phyloP scores from a whole-genome alignment of 2,797 vertebrate genomes.

The Hydrocynus forskahlii region DNA sequence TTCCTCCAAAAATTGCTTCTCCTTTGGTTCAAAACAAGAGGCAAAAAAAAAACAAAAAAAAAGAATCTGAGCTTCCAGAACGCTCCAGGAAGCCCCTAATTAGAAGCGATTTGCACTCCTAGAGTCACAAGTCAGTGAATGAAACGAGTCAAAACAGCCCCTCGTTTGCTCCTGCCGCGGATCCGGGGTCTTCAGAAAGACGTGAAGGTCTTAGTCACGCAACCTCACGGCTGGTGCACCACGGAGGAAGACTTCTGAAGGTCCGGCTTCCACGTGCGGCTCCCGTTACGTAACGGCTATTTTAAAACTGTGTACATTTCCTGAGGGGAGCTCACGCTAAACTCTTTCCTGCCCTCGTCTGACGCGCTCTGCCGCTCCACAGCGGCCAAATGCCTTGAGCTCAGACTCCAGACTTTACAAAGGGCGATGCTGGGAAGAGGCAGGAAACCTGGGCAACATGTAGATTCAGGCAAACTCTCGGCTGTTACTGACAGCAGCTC shows the following conservation, averaged over 20 bases:
- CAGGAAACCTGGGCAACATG: conserved; percentile 6
- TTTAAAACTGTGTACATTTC: conserved; percentile 78
- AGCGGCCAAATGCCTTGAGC: conserved; percentile 26
- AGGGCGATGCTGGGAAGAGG: no score
- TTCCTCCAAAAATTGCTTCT: conserved; percentile 28
- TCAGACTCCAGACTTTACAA: not conserved
- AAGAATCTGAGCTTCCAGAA: not conserved
- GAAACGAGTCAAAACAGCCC: conserved; percentile 19
- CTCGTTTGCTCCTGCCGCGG: conserved; percentile 8
- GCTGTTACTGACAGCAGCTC: not conserved
- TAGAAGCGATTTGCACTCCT: conserved; percentile 42
- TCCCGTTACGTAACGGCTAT: conserved; percentile 76
- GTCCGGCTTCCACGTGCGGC: conserved; percentile 55
- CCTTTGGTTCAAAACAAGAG: conserved; percentile 16
- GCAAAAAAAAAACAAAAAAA: not conserved
- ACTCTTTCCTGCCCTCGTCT: conserved; percentile 48
- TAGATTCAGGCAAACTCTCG: conserved; percentile 5
- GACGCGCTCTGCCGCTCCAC: conserved; percentile 34
- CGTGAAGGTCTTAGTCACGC: conserved; percentile 8
- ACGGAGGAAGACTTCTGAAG: conserved; percentile 41
- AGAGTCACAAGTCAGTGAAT: conserved; percentile 32
- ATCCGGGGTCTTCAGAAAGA: not conserved
- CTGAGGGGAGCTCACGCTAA: conserved; percentile 68
- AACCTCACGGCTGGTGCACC: conserved; percentile 7
- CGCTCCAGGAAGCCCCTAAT: conserved; percentile 27